Percentiles rank a stretch among this genome's conserved stretches.
These are phyloP conservation scores for Corythornis cristatus DNA, from an alignment of 2,113 vertebrate species.

Conservation along the genomic window DNA sequence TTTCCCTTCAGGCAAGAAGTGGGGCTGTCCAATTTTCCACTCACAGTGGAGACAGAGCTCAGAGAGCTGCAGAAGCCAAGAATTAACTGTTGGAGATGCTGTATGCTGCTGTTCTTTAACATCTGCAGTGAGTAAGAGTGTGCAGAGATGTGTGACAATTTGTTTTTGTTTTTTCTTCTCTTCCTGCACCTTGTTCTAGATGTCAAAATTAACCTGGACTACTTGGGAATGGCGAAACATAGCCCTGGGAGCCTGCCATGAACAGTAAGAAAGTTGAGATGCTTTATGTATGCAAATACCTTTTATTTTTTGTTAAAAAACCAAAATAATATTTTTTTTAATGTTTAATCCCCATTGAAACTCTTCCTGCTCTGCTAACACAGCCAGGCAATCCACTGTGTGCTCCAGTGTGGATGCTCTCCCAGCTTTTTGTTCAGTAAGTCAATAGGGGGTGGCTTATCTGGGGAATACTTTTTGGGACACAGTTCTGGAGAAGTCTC, in stretches of 20 bases:
- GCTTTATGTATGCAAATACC: not conserved
- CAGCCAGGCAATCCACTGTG: not conserved
- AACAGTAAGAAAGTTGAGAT: slow-evolving; percentile 56
- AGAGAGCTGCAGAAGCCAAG: not conserved
- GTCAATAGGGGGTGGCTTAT: not conserved
- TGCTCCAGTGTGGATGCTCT: not conserved
- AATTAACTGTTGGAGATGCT: not conserved
- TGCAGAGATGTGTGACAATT: not conserved
- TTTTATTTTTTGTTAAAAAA: too few species aligned
- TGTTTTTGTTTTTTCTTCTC: slow-evolving; percentile 9
- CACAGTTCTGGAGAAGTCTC: not conserved
- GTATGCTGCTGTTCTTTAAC: not conserved
- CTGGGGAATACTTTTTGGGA: not conserved
- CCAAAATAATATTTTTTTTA: not conserved
- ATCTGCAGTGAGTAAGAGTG: not conserved
- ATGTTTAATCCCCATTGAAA: not conserved
- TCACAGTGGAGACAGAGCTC: not conserved
- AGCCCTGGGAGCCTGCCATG: slow-evolving; percentile 48
- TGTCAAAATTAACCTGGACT: slow-evolving; percentile 62
- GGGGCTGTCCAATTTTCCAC: not conserved
- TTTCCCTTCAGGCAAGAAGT: not conserved
- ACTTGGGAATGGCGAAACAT: slow-evolving; percentile 62
- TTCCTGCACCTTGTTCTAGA: slow-evolving; percentile 50
- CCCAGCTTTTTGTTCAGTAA: not conserved
- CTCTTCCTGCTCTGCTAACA: not conserved